Conservation (phyloP, 2,113 vertebrate species). For the Xenotilapia leptura region DNA sequence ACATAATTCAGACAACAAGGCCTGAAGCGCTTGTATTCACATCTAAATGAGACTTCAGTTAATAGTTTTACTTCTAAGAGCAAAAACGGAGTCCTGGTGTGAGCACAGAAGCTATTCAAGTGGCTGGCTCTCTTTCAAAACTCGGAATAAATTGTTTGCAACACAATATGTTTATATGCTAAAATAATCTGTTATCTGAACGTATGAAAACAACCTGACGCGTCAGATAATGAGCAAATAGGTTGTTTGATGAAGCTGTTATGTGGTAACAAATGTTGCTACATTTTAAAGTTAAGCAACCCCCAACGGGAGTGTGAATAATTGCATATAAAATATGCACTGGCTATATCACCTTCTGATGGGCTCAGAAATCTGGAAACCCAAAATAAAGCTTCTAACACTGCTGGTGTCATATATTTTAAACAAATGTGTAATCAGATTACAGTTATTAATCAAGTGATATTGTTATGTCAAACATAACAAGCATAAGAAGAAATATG, state of each 20-base stretch:
- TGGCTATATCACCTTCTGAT: neutral
- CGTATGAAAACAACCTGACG: neutral
- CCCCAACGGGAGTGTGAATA: neutral
- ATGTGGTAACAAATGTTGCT: neutral
- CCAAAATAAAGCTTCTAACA: neutral
- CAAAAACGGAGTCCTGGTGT: neutral
- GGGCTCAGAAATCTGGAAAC: neutral
- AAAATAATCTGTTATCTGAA: neutral
- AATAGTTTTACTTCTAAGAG: conserved; percentile 1
- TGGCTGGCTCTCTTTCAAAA: neutral
- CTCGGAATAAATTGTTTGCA: neutral
- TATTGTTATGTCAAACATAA: neutral
- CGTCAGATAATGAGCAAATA: neutral
- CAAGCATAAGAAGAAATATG: neutral
- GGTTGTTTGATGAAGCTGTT: neutral
- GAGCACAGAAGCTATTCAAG: neutral
- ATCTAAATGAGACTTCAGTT: neutral
- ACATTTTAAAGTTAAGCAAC: neutral
- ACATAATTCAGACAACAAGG: conserved; percentile 13
- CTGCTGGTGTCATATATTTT: neutral
- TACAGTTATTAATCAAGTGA: neutral
- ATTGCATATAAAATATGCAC: neutral
- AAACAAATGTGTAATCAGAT: neutral
- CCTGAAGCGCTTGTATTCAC: neutral
- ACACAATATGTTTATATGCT: neutral